Evolutionary conservation across 2,113 vertebrate genomes (phyloP).

Genomic region (Melierax canorus): DNA sequence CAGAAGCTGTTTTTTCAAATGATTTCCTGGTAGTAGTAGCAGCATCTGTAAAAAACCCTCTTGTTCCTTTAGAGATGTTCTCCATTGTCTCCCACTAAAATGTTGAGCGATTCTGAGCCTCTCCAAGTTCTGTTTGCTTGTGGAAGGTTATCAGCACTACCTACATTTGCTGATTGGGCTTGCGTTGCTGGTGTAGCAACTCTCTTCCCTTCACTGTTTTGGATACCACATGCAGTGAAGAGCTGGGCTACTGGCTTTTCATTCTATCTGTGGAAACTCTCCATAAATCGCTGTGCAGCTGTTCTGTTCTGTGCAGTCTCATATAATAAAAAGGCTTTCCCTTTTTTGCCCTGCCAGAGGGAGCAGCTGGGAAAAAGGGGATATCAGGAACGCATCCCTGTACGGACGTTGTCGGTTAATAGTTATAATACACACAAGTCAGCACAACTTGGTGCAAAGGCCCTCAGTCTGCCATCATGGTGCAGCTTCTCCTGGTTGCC

Average conservation of each 20-base stretch:
- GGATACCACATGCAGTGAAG: not conserved
- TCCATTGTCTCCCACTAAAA: not conserved
- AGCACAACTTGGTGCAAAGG: not conserved
- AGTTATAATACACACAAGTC: not conserved
- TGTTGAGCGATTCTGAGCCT: not conserved
- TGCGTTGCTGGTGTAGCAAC: not conserved
- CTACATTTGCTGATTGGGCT: not conserved
- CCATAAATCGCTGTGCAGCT: not conserved
- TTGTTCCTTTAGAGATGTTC: not conserved
- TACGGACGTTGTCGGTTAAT: not conserved
- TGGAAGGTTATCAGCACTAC: not conserved
- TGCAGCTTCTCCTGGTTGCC: not conserved
- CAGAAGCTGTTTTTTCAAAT: not conserved
- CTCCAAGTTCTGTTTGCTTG: not conserved
- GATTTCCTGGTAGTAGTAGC: not conserved
- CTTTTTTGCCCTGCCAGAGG: not conserved
- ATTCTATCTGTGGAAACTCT: not conserved
- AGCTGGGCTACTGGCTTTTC: not conserved
- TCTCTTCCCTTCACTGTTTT: not conserved
- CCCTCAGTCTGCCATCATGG: not conserved
- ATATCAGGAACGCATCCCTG: accelerated
- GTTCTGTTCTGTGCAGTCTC: not conserved
- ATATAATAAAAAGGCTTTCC: not conserved
- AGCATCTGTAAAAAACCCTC: not conserved
- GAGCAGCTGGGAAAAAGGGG: not conserved